phyloP scores from a whole-genome alignment of 2,113 vertebrate genomes.

The Anguilla japonica region DNA sequence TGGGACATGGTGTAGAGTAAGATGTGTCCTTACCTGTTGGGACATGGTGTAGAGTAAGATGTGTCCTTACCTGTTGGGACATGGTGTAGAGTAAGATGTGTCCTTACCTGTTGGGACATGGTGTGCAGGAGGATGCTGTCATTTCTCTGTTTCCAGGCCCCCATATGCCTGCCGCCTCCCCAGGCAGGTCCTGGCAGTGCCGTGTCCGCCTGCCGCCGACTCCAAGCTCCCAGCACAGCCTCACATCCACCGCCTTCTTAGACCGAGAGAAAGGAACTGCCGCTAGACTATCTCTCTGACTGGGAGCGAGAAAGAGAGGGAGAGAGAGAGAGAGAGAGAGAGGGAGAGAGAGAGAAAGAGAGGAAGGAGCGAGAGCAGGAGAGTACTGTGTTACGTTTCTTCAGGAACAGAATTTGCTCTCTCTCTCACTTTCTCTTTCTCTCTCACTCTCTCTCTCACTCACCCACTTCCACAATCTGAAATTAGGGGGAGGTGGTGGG shows the following conservation, averaged over 20 bases:
- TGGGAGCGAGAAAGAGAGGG: constrained; percentile 45
- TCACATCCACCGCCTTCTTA: constrained; percentile 99
- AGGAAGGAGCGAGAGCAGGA: constrained; percentile 55
- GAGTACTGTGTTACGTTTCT: constrained; percentile 80
- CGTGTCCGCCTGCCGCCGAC: not conserved
- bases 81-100: not conserved
- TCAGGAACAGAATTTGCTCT: constrained; percentile 70
- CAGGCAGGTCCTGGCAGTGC: constrained; percentile 70
- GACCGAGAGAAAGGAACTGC: constrained; percentile 90
- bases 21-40: too few relatives aligned
- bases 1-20: too few relatives aligned
- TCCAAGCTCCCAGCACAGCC: constrained; percentile 76
- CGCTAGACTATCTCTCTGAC: constrained; percentile 17
- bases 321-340: constrained; percentile 44
- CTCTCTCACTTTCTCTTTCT: not conserved
- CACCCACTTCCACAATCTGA: too few relatives aligned
- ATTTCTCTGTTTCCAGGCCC: constrained; percentile 98
- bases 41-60: too few relatives aligned
- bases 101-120: constrained; percentile 99
- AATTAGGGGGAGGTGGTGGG: constrained; percentile 40
- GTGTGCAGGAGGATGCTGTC: constrained; percentile 99
- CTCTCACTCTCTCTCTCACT: not conserved
- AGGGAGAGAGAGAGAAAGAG: constrained; percentile 49
- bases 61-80: too few relatives aligned
- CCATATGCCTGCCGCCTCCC: constrained; percentile 96